Evolutionary conservation across 1,140 invertebrate species (phyloP).

Genomic region (Steinernema khuongi): DNA sequence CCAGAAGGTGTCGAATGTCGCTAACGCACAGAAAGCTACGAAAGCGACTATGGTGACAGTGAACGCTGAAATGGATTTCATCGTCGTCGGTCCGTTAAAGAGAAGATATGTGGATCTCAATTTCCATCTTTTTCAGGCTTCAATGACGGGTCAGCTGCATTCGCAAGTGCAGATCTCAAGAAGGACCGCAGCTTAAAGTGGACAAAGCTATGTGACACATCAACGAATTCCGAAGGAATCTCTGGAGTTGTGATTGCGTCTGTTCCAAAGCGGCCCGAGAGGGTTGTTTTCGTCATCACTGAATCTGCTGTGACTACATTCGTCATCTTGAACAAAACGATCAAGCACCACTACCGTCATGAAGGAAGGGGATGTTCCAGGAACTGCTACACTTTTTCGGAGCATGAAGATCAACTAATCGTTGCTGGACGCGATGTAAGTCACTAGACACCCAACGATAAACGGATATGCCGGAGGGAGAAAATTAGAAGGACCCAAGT

Average conservation of each 20-base stretch:
- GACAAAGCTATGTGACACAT: slow-evolving; percentile 31
- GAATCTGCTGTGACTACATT: slow-evolving; percentile 35
- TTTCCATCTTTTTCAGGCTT: slow-evolving; percentile 34
- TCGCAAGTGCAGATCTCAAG: slow-evolving; percentile 39
- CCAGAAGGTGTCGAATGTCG: neutral
- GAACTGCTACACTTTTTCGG: slow-evolving; percentile 46
- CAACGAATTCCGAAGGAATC: slow-evolving; percentile 12
- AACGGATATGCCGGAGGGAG: too few relatives aligned
- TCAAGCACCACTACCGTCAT: slow-evolving; percentile 21
- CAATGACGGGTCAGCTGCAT: slow-evolving; percentile 40
- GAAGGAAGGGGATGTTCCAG: slow-evolving; percentile 16
- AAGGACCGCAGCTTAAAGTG: slow-evolving; percentile 37
- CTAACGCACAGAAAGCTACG: slow-evolving; percentile 14
- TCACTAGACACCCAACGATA: neutral
- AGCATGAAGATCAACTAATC: slow-evolving; percentile 43
- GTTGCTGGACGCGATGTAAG: slow-evolving; percentile 42
- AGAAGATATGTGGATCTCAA: slow-evolving; percentile 17
- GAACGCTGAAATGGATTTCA: slow-evolving; percentile 23
- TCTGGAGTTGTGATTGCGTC: neutral
- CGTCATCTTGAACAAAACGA: slow-evolving; percentile 31
- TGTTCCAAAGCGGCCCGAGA: slow-evolving; percentile 1
- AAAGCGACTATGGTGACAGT: slow-evolving; percentile 29
- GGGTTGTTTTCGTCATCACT: slow-evolving; percentile 46
- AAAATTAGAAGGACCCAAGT: too few relatives aligned
- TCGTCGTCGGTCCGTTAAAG: slow-evolving; percentile 26